Evolutionary conservation across 2,113 vertebrate genomes (phyloP).

Genomic region (Trichechus manatus): DNA sequence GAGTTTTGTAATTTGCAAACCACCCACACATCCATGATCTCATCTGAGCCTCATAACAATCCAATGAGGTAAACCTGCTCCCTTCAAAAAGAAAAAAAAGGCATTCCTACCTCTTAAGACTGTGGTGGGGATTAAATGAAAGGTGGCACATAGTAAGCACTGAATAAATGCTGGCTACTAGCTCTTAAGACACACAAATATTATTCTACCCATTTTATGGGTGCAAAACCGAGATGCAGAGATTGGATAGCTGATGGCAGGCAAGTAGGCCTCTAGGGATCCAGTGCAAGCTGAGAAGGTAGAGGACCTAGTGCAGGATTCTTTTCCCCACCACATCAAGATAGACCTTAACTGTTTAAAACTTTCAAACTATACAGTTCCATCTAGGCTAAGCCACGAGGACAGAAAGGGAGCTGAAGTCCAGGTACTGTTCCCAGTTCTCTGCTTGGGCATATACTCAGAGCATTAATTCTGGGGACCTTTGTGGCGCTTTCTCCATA

Average conservation of each 20-base stretch:
- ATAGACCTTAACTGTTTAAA: neutral
- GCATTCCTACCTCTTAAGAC: neutral
- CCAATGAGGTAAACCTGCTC: constrained; percentile 49
- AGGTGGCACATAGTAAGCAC: neutral
- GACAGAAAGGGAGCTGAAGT: neutral
- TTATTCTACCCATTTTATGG: neutral
- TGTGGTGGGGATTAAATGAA: neutral
- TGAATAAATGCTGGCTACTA: neutral
- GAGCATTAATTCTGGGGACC: neutral
- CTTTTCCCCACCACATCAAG: neutral
- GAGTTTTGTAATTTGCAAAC: constrained; percentile 59
- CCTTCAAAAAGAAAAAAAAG: neutral
- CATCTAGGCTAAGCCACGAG: neutral
- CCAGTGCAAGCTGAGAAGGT: neutral
- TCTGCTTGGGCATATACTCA: neutral
- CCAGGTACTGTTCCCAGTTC: neutral
- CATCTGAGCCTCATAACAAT: constrained; percentile 47
- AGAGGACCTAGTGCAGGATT: neutral
- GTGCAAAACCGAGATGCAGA: neutral
- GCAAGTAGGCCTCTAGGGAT: neutral
- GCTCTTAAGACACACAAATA: neutral
- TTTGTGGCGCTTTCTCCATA: constrained; percentile 15
- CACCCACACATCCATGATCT: constrained; percentile 66
- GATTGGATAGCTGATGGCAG: neutral
- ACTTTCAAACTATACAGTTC: neutral